Evolutionary conservation across 2,888 invertebrate species (phyloP), one percentile per base, ranked within the genome.

Genomic region (Spodoptera picta): DNA sequence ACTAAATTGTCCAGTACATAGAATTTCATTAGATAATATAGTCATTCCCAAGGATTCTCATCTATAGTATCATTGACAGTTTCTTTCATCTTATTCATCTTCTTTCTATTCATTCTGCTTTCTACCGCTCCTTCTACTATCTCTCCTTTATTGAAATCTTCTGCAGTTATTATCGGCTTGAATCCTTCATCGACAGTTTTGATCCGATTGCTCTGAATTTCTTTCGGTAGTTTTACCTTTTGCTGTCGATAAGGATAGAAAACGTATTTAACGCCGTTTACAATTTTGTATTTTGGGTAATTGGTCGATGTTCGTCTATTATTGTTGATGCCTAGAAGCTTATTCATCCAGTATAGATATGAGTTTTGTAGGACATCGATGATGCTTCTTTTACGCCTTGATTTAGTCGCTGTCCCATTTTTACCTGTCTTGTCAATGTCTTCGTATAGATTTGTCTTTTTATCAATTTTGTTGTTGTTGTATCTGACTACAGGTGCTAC

Each of bases 41-140:
- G 94, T 94, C 94, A 94, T 92, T 92, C 85, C 94, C 93, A 94
- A 1, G 93, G 92, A 84, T 91, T 91, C 1, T 93, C 92, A 2
- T 93, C 93, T 2, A 94, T 60, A 0, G 90, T 90, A 41, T 92
- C 90, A 45, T 88, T 90, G 14, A 92, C 82, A 31, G 85, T 83
- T 27, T 92, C 85, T 54, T 90, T 92, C 73, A 93, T 87, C 73
- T 90, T 89, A 45, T 85, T 81, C 53, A 92, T 82, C 50, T 90
- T 91, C 58, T 89, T 90, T 45, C 81, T 88, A 7, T 77, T 83
- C 90, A 88, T 91, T 57, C 92, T 86, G 61, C 88, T 88, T 73
- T 92, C 90, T 0, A 86, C 75, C 0, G 82, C 84, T 0, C 85
- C 88, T 75, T 94, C 93, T 0, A 92, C 77, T 42, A 93, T 93